A percentile compares a stretch with the other conserved stretches of the same genome.
Evolutionary conservation across 92 coral and sea anemone genomes (phyloP).

Genomic region (Parazoanthus swiftii): DNA sequence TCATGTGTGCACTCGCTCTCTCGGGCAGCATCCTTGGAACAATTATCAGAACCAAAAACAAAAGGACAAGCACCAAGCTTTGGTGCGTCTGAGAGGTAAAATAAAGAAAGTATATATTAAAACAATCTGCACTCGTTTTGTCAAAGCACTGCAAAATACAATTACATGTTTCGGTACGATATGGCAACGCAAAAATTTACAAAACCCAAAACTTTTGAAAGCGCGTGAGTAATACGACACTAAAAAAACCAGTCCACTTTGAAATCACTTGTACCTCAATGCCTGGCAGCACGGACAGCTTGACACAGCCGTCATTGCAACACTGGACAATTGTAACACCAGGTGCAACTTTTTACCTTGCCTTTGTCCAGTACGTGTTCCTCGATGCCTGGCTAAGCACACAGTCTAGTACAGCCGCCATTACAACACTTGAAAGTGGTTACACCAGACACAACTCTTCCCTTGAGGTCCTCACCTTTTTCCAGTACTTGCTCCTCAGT

Average conservation of each 20-base stretch:
- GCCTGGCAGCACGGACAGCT: background rate
- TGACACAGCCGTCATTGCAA: background rate
- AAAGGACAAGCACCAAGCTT: constrained; percentile 34
- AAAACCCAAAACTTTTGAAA: too few species aligned
- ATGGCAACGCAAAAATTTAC: too few species aligned
- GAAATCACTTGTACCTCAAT: background rate
- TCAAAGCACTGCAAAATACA: background rate
- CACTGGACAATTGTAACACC: background rate
- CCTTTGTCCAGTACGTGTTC: background rate
- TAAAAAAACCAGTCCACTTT: background rate
- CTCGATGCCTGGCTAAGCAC: background rate
- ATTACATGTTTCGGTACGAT: too few species aligned
- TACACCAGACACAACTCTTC: background rate
- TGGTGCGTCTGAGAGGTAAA: constrained; percentile 8
- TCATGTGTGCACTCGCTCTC: constrained; percentile 29
- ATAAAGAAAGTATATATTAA: background rate
- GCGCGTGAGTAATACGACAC: background rate
- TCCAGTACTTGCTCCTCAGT: background rate
- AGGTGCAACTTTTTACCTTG: background rate
- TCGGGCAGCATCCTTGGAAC: constrained; percentile 15
- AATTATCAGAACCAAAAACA: constrained; percentile 28
- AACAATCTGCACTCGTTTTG: background rate
- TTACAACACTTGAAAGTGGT: background rate
- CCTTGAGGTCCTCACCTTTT: background rate
- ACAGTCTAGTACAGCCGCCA: background rate